A percentile compares a stretch with the other conserved stretches of the same genome.
phyloP scores from a whole-genome alignment of 2,888 invertebrate species.

The Germaria angustata region DNA sequence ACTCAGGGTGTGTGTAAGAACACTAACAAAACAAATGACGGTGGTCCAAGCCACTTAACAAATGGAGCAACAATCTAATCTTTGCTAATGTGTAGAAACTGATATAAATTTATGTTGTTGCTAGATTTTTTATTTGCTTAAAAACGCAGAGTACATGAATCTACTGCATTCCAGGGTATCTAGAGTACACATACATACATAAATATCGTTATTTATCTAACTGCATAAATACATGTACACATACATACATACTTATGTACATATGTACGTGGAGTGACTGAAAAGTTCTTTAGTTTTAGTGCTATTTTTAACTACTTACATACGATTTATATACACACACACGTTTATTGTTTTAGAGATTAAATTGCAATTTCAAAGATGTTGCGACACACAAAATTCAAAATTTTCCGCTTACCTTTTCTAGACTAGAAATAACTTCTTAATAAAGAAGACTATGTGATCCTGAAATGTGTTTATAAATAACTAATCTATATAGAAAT shows the following conservation, averaged over 20 bases:
- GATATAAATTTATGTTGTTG: not conserved
- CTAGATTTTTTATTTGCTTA: not conserved
- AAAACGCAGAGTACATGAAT: conserved; percentile 32
- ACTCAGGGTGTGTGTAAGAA: conserved; percentile 69
- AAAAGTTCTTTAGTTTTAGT: not conserved
- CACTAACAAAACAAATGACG: conserved; percentile 65
- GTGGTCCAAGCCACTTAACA: conserved; percentile 67
- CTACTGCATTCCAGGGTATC: not conserved
- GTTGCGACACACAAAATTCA: too few species aligned
- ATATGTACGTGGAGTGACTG: not conserved
- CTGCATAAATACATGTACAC: not conserved
- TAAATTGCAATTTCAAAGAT: too few species aligned
- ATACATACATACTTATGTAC: not conserved
- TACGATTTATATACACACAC: too few species aligned
- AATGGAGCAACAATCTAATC: conserved; percentile 67
- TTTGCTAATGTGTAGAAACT: conserved; percentile 59
- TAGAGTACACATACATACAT: not conserved
- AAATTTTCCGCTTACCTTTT: too few species aligned
- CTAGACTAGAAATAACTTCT: too few species aligned
- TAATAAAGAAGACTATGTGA: too few species aligned
- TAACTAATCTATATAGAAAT: too few species aligned
- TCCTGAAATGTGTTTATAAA: too few species aligned
- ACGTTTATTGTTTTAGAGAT: too few species aligned
- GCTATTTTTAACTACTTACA: too few species aligned
- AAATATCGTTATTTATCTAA: too few species aligned